These are phyloP conservation scores for Meteorus sp. DNA, from an alignment of 1,140 invertebrate species.

Conservation along the genomic window DNA sequence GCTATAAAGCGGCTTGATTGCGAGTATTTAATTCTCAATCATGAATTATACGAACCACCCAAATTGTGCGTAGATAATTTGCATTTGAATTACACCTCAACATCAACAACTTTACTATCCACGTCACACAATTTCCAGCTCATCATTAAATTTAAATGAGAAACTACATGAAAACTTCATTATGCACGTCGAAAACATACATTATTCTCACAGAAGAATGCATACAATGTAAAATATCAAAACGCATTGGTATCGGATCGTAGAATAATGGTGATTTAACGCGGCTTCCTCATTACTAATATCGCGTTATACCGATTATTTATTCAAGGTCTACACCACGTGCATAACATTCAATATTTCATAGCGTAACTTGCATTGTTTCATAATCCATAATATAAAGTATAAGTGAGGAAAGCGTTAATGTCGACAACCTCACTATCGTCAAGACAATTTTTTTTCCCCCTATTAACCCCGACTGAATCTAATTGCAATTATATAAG, in stretches of 20 bases:
- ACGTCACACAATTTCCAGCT: background rate
- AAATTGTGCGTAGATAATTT: slow-evolving; percentile 26
- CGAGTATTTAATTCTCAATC: too few species aligned
- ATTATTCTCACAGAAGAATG: background rate
- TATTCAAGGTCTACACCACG: slow-evolving; percentile 13
- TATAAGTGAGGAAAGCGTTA: background rate
- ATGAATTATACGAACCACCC: too few species aligned
- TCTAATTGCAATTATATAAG: background rate
- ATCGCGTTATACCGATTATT: slow-evolving; percentile 3
- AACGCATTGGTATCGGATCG: slow-evolving; percentile 3
- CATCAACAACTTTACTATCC: too few species aligned
- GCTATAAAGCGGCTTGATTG: too few species aligned
- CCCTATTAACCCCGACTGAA: background rate
- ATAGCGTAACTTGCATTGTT: background rate
- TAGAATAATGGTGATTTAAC: slow-evolving; percentile 11
- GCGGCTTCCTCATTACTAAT: slow-evolving; percentile 15
- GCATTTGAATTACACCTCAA: slow-evolving; percentile 36
- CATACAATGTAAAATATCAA: background rate
- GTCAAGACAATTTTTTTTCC: background rate
- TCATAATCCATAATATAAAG: background rate
- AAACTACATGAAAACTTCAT: background rate
- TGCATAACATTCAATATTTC: background rate
- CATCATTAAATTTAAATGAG: background rate
- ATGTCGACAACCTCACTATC: slow-evolving; percentile 6
- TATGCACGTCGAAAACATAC: background rate